phyloP scores from a whole-genome alignment of 1,140 invertebrate genomes.

The Calycopis cecrops region DNA sequence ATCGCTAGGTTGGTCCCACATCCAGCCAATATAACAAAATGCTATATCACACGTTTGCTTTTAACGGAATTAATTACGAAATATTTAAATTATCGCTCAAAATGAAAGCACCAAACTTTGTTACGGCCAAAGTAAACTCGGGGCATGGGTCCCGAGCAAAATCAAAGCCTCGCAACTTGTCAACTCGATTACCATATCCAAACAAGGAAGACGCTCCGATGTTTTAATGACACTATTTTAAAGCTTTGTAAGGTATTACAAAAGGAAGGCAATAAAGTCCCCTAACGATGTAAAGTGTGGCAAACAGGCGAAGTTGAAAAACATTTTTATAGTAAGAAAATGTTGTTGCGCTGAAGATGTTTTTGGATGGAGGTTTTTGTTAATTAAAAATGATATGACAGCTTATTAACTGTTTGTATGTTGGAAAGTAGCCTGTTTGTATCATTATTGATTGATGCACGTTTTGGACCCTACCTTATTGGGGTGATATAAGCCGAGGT shows the following conservation, averaged over 20 bases:
- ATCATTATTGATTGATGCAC: too few relatives aligned
- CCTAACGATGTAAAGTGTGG: conserved; percentile 30
- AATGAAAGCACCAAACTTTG: conserved; percentile 29
- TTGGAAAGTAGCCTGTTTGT: too few relatives aligned
- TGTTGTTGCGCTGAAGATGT: too few relatives aligned
- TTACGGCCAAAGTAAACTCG: conserved; percentile 48
- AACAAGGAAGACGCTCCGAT: conserved; percentile 55
- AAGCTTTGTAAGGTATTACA: conserved; percentile 28
- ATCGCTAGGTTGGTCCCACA: too few relatives aligned
- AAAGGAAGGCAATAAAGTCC: conserved; percentile 33
- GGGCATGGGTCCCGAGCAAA: conserved; percentile 39
- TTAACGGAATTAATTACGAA: conserved; percentile 3
- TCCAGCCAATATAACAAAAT: too few relatives aligned
- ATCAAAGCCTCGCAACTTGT: conserved; percentile 65
- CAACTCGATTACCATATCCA: conserved; percentile 68
- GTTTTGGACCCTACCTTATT: too few relatives aligned
- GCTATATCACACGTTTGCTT: too few relatives aligned
- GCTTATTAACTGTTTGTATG: too few relatives aligned
- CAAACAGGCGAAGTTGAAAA: conserved; percentile 1
- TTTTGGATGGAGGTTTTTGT: too few relatives aligned
- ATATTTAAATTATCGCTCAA: conserved; percentile 11
- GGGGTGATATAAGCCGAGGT: too few relatives aligned
- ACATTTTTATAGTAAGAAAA: too few relatives aligned
- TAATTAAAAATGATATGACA: too few relatives aligned
- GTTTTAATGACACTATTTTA: conserved; percentile 63